Conservation (phyloP, 2,797 vertebrate species). For the Xenopus petersii region DNA sequence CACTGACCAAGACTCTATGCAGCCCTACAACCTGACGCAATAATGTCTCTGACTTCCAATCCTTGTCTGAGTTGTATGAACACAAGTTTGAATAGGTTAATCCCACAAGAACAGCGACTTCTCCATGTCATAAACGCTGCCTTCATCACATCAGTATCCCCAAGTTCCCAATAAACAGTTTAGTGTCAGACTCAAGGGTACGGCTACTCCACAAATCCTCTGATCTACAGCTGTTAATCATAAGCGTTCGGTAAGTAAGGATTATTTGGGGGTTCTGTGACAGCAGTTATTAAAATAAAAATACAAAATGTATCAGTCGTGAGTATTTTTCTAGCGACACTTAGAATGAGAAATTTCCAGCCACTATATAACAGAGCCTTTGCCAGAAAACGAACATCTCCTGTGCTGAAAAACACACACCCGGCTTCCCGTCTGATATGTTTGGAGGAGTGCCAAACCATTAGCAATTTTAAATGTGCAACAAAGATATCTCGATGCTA, state of each 20-base stretch:
- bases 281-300: neutral
- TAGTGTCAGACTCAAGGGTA: no score
- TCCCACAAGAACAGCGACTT: neutral
- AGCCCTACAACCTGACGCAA: no score
- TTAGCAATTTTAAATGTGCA: conserved; percentile 40
- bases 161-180: no score
- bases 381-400: no score
- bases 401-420: no score
- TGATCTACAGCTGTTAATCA: neutral
- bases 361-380: neutral
- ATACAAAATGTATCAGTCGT: conserved; percentile 24
- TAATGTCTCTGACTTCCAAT: no score
- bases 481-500: conserved; percentile 49
- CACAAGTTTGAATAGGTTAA: neutral
- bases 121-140: neutral
- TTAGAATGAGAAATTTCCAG: conserved; percentile 5
- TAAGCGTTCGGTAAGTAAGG: neutral
- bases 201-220: neutral
- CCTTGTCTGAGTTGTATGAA: no score
- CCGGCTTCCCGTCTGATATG: neutral
- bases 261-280: conserved; percentile 4
- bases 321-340: no score
- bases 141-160: neutral
- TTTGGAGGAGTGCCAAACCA: conserved; percentile 37
- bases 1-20: no score